Conservation (phyloP, 2,888 invertebrate genomes). For the Aphrophora alni region DNA sequence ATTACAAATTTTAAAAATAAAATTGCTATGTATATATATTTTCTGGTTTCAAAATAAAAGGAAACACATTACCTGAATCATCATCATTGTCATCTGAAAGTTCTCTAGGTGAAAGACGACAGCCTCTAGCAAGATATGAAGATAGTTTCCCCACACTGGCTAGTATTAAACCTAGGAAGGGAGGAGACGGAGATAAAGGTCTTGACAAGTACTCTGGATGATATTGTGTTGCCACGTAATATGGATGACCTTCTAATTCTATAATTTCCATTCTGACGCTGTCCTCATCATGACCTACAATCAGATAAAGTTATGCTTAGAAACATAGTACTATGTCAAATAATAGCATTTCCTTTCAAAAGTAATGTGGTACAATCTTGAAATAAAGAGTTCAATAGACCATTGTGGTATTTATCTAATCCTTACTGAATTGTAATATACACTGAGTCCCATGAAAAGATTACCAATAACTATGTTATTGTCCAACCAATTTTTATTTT, state of each 20-base stretch:
- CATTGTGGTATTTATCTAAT: too few relatives aligned
- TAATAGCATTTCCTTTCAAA: neutral
- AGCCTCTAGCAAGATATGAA: constrained; percentile 73
- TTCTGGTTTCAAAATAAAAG: neutral
- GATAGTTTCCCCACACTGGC: constrained; percentile 85
- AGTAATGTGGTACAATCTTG: too few relatives aligned
- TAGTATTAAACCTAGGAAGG: constrained; percentile 92
- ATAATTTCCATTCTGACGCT: constrained; percentile 93
- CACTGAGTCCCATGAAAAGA: too few relatives aligned
- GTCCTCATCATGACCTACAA: constrained; percentile 73
- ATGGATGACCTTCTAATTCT: constrained; percentile 86
- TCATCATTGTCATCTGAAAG: constrained; percentile 71
- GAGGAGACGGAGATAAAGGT: constrained; percentile 91
- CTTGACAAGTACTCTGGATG: constrained; percentile 97
- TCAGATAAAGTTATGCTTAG: neutral
- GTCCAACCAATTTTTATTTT: too few relatives aligned
- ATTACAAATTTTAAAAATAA: neutral
- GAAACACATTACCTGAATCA: constrained; percentile 71
- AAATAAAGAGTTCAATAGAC: too few relatives aligned
- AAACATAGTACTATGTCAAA: neutral
- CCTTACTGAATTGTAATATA: too few relatives aligned
- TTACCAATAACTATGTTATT: too few relatives aligned
- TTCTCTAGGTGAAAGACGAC: constrained; percentile 75
- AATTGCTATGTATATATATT: neutral
- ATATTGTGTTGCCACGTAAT: constrained; percentile 95